Base-by-base conservation (phyloP, 2,888 invertebrate genomes). In the Tetrapedia diversipes region DNA sequence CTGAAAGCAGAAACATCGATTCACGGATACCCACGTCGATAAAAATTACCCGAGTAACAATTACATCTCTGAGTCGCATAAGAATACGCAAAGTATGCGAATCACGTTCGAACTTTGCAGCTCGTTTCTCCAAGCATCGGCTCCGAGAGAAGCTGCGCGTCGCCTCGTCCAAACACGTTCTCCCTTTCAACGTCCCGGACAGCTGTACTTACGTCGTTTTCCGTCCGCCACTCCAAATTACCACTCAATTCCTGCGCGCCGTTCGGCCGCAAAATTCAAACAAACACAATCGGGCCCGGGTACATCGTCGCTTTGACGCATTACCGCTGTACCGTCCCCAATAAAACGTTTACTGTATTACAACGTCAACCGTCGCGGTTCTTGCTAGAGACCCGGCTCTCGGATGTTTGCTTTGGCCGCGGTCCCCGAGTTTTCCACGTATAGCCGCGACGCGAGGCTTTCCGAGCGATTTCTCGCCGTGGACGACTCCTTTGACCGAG, bases 351-450 rank as follows among this genome's bases (percentile, higher is more conserved):
- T 82, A 80, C 71, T 77, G 69, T 72, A 81, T 76, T 81, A 81
- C 69, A 82, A 80, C 70, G 80, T 81, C 80, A 75, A 81, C 73
- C 65, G 79, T 69, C 56, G 73, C 27, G 22, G 16, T 29, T 51
- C 63, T n/a, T n/a, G 45, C 57, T 45, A n/a, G 72, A 56, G 71
- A 77, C 69, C 37, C 67, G 60, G 68, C 49, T 61, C 66, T n/a
- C n/a, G n/a, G 78, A 69, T 84, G 84, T 84, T 84, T 84, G 82
- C 84, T 84, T 84, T 84, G 84, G 84, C 84, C 73, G 68, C 80
- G n/a, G 73, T 73, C 73, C 76, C 69, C 39, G 67, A 61, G 60
- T 79, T 70, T 80, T 76, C 80, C 61, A 16, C 61, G 59, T 29
- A 53, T 43, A 57, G 61, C 60, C 24, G 16, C 3, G 32, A 34